A percentile compares a stretch with the other conserved stretches of the same genome.
Conservation (phyloP, 2,113 vertebrate genomes). For the Pollimyrus isidori region DNA sequence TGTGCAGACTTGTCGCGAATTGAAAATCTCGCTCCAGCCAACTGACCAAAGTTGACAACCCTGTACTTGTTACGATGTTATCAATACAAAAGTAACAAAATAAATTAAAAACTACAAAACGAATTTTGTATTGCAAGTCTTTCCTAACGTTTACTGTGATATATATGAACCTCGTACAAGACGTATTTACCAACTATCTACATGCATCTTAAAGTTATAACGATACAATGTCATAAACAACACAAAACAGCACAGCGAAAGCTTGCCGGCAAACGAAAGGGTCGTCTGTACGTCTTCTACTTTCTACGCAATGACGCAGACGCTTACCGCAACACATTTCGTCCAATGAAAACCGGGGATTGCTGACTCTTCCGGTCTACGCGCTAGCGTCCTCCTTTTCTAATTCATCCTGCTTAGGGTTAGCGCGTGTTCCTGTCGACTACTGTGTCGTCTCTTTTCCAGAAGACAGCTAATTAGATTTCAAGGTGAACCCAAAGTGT, state of each 20-base stretch:
- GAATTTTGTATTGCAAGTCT: not conserved
- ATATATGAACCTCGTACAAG: not conserved
- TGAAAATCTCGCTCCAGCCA: not conserved
- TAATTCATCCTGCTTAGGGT: conserved; percentile 21
- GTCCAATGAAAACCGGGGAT: conserved; percentile 29
- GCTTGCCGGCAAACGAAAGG: not conserved
- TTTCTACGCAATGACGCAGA: not conserved
- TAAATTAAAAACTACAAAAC: not conserved
- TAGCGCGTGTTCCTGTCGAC: conserved; percentile 20
- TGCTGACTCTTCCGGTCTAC: conserved; percentile 30
- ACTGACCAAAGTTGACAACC: not conserved
- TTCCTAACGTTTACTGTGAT: not conserved
- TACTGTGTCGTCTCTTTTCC: conserved; percentile 8
- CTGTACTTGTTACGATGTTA: not conserved
- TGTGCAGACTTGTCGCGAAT: not conserved
- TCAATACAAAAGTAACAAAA: not conserved
- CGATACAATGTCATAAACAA: not conserved
- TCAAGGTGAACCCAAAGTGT: conserved; percentile 32
- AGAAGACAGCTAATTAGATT: conserved; percentile 10
- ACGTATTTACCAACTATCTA: not conserved
- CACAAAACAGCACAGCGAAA: not conserved
- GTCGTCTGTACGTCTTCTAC: not conserved
- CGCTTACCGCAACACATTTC: not conserved
- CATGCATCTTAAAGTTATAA: not conserved
- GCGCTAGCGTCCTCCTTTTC: conserved; percentile 24